These are phyloP conservation scores for Bufo bufo DNA, from an alignment of 2,113 vertebrate species.

Conservation along the genomic window DNA sequence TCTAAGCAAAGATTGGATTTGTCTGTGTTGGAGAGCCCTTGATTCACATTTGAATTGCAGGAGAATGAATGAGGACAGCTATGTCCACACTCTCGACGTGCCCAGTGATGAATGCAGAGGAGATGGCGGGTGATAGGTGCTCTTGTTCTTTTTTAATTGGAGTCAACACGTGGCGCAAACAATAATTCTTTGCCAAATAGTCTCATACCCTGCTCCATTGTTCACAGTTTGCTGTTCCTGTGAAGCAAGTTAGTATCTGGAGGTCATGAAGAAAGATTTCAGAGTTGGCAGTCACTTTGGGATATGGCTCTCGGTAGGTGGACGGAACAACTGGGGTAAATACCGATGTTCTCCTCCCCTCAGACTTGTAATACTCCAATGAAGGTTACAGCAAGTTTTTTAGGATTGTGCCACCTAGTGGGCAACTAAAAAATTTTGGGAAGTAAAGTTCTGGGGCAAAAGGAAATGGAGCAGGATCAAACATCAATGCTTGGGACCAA, in stretches of 20 bases:
- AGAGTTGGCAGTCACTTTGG: background rate
- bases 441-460: too few relatives aligned
- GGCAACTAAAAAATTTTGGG: too few relatives aligned
- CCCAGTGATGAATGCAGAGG: background rate
- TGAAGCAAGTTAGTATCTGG: background rate
- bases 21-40: background rate
- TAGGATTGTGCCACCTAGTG: too few relatives aligned
- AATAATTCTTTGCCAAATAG: background rate
- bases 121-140: background rate
- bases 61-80: background rate
- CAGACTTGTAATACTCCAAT: too few relatives aligned
- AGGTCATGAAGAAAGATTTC: background rate
- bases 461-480: too few relatives aligned
- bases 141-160: background rate
- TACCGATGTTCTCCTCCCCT: background rate
- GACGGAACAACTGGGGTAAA: background rate
- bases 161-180: background rate
- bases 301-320: background rate
- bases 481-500: too few relatives aligned
- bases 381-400: too few relatives aligned
- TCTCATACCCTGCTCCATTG: background rate
- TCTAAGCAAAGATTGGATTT: slow-evolving; percentile 6
- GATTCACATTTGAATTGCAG: background rate
- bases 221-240: background rate
- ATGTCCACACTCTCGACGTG: background rate